Conservation (phyloP, 2,888 invertebrate species). For the Melinaea menophilus region DNA sequence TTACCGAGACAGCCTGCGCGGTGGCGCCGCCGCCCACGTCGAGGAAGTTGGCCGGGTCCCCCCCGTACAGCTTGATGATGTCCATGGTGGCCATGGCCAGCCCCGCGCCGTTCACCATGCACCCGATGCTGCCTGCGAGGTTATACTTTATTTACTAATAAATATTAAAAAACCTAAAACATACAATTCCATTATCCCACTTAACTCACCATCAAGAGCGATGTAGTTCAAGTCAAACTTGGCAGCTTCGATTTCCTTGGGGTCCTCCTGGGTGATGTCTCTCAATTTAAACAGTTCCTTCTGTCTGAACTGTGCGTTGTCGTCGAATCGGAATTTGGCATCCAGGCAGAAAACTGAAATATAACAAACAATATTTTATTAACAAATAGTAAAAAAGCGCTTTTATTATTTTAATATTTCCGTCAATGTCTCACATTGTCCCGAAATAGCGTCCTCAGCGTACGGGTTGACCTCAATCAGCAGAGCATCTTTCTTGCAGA, state of each 20-base stretch:
- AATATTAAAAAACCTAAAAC: not conserved
- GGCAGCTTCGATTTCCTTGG: slow-evolving; percentile 93
- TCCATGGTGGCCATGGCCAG: slow-evolving; percentile 99
- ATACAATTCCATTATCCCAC: too few species aligned
- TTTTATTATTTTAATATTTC: not conserved
- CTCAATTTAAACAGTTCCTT: slow-evolving; percentile 89
- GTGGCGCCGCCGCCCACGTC: slow-evolving; percentile 98
- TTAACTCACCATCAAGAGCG: slow-evolving; percentile 88
- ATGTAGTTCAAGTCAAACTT: slow-evolving; percentile 95
- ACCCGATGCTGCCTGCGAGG: slow-evolving; percentile 85
- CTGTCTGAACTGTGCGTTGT: slow-evolving; percentile 95
- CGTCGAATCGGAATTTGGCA: slow-evolving; percentile 96
- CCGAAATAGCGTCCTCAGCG: slow-evolving; percentile 89
- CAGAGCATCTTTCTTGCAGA: slow-evolving; percentile 92
- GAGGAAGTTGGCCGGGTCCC: slow-evolving; percentile 96
- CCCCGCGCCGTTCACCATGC: slow-evolving; percentile 97
- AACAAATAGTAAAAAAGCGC: not conserved
- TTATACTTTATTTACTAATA: not conserved
- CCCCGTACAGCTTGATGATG: slow-evolving; percentile 96
- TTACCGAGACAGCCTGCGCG: slow-evolving; percentile 90
- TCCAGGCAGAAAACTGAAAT: slow-evolving; percentile 92
- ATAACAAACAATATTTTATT: slow-evolving; percentile 13
- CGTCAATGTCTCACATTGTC: slow-evolving; percentile 78
- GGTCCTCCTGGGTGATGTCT: slow-evolving; percentile 95
- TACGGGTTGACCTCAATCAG: slow-evolving; percentile 96